phyloP scores from a whole-genome alignment of 2,113 vertebrate genomes.

The Crocuta crocuta region DNA sequence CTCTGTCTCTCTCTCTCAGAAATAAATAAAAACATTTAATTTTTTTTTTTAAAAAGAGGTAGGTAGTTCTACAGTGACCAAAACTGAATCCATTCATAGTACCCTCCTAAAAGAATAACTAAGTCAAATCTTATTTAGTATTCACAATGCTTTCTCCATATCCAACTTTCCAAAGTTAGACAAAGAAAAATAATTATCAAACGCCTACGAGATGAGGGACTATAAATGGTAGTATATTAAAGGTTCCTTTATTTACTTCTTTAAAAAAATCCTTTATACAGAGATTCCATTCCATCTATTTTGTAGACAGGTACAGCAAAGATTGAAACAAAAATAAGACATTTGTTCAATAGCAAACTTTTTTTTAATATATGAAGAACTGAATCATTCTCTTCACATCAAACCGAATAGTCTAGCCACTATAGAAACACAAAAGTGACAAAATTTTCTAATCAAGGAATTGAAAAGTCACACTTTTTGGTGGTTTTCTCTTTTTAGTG shows the following conservation, averaged over 20 bases:
- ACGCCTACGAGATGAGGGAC: background rate
- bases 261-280: background rate
- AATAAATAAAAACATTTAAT: too few relatives aligned
- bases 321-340: conserved; percentile 16
- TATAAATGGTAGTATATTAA: background rate
- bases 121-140: background rate
- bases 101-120: background rate
- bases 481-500: conserved; percentile 10
- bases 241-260: background rate
- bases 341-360: background rate
- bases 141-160: background rate
- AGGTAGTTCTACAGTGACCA: background rate
- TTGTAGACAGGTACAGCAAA: background rate
- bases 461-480: background rate
- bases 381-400: background rate
- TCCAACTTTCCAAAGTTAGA: background rate
- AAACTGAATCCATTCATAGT: background rate
- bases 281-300: background rate
- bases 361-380: background rate
- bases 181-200: conserved; percentile 39
- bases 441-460: background rate
- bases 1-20: too few relatives aligned
- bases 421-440: background rate
- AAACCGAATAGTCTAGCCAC: background rate
- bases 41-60: background rate